These are phyloP conservation scores for Dendrolimus kikuchii DNA, from an alignment of 1,140 invertebrate genomes.

Conservation along the genomic window DNA sequence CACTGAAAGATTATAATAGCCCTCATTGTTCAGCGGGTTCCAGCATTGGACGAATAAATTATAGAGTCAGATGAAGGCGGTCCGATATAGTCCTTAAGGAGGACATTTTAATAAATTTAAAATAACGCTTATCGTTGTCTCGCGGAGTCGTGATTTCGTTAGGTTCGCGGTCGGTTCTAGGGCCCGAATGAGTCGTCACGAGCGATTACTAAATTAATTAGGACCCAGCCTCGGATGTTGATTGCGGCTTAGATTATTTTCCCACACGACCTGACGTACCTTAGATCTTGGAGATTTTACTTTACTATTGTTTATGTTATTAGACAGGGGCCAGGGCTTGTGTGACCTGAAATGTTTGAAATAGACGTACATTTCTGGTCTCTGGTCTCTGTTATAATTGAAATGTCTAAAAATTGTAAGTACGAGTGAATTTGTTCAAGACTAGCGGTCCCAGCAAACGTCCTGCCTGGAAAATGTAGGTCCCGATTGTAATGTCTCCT, in stretches of 20 bases:
- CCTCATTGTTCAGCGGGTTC: slow-evolving; percentile 53
- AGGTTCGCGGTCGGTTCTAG: slow-evolving; percentile 58
- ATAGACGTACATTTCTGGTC: too few species aligned
- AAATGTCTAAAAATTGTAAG: too few species aligned
- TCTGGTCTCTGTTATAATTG: too few species aligned
- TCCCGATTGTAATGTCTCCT: too few species aligned
- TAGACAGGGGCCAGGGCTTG: not conserved
- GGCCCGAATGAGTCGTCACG: slow-evolving; percentile 67
- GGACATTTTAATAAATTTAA: slow-evolving; percentile 72
- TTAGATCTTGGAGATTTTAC: slow-evolving; percentile 50
- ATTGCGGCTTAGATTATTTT: slow-evolving; percentile 66
- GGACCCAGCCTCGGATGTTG: slow-evolving; percentile 61
- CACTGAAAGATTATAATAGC: slow-evolving; percentile 35
- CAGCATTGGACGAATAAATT: slow-evolving; percentile 60
- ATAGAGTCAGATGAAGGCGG: slow-evolving; percentile 63
- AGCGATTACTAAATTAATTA: slow-evolving; percentile 72
- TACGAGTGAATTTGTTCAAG: too few species aligned
- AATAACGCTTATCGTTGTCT: slow-evolving; percentile 69
- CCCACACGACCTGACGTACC: slow-evolving; percentile 56
- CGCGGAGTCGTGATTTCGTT: slow-evolving; percentile 69
- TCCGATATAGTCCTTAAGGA: slow-evolving; percentile 64
- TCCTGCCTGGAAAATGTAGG: too few species aligned
- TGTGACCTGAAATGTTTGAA: too few species aligned
- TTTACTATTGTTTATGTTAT: slow-evolving; percentile 32
- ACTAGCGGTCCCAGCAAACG: too few species aligned